Conservation (phyloP, 2,113 vertebrate species). For the Glaucomys volans region DNA sequence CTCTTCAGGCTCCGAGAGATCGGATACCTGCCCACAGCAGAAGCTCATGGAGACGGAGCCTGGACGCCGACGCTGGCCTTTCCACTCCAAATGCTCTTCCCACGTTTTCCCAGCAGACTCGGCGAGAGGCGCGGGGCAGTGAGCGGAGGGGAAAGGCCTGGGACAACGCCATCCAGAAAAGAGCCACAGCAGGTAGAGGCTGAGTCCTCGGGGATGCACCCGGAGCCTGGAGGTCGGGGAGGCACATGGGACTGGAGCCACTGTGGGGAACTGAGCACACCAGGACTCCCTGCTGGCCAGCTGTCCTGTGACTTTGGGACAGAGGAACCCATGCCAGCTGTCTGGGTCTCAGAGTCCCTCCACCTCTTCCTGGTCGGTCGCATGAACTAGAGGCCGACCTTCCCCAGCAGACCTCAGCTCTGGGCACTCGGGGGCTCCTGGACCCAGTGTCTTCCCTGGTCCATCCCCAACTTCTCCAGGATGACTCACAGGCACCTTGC, state of each 20-base stretch:
- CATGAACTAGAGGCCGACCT: too few relatives aligned
- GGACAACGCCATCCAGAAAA: neutral
- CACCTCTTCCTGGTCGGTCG: too few relatives aligned
- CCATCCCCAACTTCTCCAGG: too few relatives aligned
- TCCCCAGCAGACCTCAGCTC: too few relatives aligned
- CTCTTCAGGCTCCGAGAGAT: neutral
- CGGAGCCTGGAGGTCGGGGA: neutral
- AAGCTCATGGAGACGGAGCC: neutral
- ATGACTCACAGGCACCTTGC: too few relatives aligned
- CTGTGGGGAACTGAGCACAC: fast-evolving
- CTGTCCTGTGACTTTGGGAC: neutral
- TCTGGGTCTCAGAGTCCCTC: too few relatives aligned
- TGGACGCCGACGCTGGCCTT: neutral
- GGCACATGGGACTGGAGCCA: neutral
- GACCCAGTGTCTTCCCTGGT: fast-evolving
- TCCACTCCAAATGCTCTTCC: neutral
- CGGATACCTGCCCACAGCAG: neutral
- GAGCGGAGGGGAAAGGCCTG: neutral
- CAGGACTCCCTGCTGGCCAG: neutral
- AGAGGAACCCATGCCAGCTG: neutral
- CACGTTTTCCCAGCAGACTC: neutral
- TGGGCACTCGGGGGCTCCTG: neutral
- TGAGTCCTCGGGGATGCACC: neutral
- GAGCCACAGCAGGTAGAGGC: neutral
- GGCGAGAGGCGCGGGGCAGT: neutral